Base-by-base conservation (phyloP, 2,113 vertebrate genomes). In the Channa maculata region DNA sequence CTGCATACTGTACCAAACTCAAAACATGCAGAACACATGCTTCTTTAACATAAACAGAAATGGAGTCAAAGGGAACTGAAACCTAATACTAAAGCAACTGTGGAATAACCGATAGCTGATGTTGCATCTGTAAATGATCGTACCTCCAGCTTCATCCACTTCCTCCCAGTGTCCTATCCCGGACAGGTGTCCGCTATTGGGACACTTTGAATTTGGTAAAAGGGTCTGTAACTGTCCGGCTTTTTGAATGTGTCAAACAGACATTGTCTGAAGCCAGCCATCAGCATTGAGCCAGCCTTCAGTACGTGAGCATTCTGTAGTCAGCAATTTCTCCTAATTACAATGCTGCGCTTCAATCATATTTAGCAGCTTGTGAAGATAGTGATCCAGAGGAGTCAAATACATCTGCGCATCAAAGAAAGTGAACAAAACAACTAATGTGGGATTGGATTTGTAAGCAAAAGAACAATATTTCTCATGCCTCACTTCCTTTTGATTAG, bases 261-360 rank as follows among this genome's bases (percentile, higher is more conserved):
- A 38, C 67, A 68, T 71, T 43, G 60, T 63, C 69, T 77, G 37
- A 1, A 51, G 14, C 34, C 68, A 13, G 80, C 85, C 7, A 77
- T 79, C 71, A 69, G 44, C 37, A 49, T 24, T 37, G 49, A 59
- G 46, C 6, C 0, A 7, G 37, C 51, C 61, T 44, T 5, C 39
- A 41, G 6, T 41, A 14, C 60, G 59, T 53, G 67, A 45, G 41
- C 67, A 1, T 34, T 39, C 64, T 45, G 41, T 49, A 70, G 74
- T 91, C 85, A 87, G 88, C 78, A 77, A 55, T 84, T 88, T 76
- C 61, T 15, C 57, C 59, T 84, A 85, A 92, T 91, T 88, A 75
- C 80, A 80, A 84, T 33, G 67, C 68, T 39, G 45, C 24, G 52
- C 79, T 80, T 86, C 69, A 86, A 55, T 89, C 78, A 48, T 46